A percentile compares a stretch with the other conserved stretches of the same genome.
phyloP scores from a whole-genome alignment of 2,797 vertebrate species.

The Aulostomus chinensis region DNA sequence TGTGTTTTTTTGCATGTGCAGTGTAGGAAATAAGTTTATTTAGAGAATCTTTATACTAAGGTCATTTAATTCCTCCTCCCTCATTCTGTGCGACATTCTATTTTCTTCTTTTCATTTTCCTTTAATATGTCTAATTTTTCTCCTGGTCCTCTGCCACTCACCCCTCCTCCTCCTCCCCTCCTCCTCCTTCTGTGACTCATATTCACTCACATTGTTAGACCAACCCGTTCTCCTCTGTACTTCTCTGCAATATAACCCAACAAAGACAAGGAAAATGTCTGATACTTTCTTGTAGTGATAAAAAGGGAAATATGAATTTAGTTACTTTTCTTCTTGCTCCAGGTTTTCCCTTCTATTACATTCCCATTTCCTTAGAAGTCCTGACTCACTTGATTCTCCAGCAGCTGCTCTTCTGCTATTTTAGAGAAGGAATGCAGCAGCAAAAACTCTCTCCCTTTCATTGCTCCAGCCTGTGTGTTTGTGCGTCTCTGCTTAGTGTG shows the following conservation, averaged over 20 bases:
- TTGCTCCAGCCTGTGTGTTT: constrained; percentile 10
- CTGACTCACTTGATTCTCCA: constrained; percentile 36
- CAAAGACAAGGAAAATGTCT: background rate
- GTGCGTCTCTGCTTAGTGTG: background rate
- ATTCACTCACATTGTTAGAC: constrained; percentile 45
- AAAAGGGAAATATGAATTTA: constrained; percentile 15
- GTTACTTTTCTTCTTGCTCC: constrained; percentile 1
- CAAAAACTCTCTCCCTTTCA: constrained; percentile 19
- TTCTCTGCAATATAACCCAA: background rate
- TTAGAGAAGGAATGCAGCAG: constrained; percentile 14
- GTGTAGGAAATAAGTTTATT: too few relatives aligned
- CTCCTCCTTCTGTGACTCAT: constrained; percentile 44
- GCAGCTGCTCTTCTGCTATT: constrained; percentile 27
- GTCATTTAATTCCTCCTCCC: constrained; percentile 1
- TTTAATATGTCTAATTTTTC: background rate
- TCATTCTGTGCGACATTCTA: constrained; percentile 10
- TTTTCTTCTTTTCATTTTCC: constrained; percentile 10
- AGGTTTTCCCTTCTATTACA: constrained; percentile 13
- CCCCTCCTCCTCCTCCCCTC: background rate
- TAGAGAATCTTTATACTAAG: too few relatives aligned
- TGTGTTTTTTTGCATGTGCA: too few relatives aligned
- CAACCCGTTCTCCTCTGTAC: background rate
- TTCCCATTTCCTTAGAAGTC: constrained; percentile 7
- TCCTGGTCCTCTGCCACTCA: background rate
- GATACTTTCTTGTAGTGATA: background rate